phyloP scores from a whole-genome alignment of 2,797 vertebrate species.

The Platyrinchus mystaceus region DNA sequence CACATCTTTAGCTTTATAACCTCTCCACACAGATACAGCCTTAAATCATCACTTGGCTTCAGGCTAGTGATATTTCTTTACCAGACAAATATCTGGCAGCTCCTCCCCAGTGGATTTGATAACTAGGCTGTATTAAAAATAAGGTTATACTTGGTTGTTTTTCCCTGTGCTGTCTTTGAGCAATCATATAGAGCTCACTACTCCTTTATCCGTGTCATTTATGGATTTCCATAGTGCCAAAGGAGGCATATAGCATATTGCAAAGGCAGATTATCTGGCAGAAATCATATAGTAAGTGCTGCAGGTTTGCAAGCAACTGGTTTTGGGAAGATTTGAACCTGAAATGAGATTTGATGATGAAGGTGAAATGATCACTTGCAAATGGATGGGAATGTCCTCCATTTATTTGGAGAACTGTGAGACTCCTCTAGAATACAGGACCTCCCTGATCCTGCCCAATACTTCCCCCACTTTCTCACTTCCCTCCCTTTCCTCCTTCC shows the following conservation, averaged over 20 bases:
- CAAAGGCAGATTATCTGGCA: neutral
- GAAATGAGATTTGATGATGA: neutral
- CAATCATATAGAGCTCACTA: neutral
- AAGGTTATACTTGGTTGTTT: constrained; percentile 2
- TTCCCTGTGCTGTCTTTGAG: neutral
- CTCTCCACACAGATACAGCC: neutral
- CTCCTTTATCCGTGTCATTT: neutral
- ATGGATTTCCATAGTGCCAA: neutral
- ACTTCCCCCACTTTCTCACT: neutral
- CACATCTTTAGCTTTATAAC: neutral
- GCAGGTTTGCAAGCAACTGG: neutral
- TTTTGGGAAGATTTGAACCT: neutral
- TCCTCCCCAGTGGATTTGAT: neutral
- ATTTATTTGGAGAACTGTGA: neutral
- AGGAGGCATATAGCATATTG: neutral
- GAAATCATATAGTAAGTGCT: neutral
- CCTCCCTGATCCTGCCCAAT: neutral
- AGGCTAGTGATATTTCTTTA: constrained; percentile 35
- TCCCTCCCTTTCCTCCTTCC: neutral
- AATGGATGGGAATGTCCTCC: neutral
- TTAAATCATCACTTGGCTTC: constrained; percentile 2
- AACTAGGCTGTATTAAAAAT: neutral
- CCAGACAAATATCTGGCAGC: constrained; percentile 12
- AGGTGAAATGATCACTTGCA: neutral
- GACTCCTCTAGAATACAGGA: neutral